phyloP scores from a whole-genome alignment of 2,113 vertebrate species.

The Haemorhous mexicanus region DNA sequence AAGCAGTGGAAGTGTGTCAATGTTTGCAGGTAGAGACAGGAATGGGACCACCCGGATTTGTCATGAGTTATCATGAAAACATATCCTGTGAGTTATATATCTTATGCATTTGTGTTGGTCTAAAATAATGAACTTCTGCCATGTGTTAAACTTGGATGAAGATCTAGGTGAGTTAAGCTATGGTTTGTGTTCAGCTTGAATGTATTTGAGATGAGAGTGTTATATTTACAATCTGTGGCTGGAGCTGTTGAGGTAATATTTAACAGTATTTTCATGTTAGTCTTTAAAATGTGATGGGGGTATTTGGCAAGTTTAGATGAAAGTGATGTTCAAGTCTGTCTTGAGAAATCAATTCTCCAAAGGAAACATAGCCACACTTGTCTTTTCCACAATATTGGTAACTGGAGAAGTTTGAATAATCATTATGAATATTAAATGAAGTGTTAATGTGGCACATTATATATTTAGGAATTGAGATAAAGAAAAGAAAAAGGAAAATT shows the following conservation, averaged over 20 bases:
- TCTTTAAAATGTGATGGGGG: background rate
- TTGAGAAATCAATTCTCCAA: background rate
- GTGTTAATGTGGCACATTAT: background rate
- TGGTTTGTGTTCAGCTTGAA: background rate
- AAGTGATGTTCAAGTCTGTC: accelerated
- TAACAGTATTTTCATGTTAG: background rate
- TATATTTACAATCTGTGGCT: background rate
- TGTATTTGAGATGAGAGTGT: background rate
- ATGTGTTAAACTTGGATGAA: background rate
- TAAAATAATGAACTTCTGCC: background rate
- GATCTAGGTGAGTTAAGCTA: background rate
- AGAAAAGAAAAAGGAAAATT: background rate
- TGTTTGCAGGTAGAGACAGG: background rate
- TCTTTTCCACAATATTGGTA: background rate
- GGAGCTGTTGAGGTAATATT: background rate
- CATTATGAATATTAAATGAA: background rate
- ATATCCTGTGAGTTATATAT: background rate
- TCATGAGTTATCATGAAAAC: background rate
- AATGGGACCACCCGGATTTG: background rate
- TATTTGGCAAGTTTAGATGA: background rate
- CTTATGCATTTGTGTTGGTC: background rate
- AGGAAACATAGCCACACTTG: background rate
- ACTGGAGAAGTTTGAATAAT: background rate
- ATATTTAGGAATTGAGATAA: background rate
- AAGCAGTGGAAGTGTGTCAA: background rate